Conservation (phyloP, 2,888 invertebrate genomes). For the Hypselothyrea guttata region DNA sequence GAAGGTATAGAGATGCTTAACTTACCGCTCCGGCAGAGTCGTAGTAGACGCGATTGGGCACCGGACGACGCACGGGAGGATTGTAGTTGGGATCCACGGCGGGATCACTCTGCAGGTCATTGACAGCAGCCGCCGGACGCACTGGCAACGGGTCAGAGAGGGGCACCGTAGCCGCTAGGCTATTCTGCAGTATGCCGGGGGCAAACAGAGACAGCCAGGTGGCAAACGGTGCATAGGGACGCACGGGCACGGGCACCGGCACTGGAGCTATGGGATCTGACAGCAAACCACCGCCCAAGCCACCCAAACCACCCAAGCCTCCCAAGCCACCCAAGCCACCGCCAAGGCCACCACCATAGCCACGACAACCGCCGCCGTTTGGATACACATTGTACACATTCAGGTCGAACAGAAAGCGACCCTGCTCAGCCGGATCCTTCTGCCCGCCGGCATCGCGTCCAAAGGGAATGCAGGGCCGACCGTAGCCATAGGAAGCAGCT, state of each 20-base stretch:
- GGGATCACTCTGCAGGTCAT: conserved; percentile 70
- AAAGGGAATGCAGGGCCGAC: conserved; percentile 62
- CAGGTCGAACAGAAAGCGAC: conserved; percentile 80
- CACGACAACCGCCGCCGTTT: conserved; percentile 47
- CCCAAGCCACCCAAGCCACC: conserved; percentile 48
- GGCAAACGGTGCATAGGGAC: conserved; percentile 65
- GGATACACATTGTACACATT: conserved; percentile 79
- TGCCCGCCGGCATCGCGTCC: conserved; percentile 61
- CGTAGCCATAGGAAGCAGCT: conserved; percentile 46
- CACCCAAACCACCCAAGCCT: conserved; percentile 34
- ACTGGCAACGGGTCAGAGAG: conserved; percentile 33
- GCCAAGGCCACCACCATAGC: conserved; percentile 47
- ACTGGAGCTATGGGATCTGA: conserved; percentile 62
- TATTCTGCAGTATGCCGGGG: conserved; percentile 77
- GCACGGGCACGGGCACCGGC: conserved; percentile 57
- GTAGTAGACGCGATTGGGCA: conserved; percentile 67
- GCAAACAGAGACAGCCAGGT: conserved; percentile 77
- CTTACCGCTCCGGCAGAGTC: conserved; percentile 78
- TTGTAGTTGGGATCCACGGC: conserved; percentile 75
- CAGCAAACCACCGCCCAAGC: conserved; percentile 56
- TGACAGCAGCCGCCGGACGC: conserved; percentile 33
- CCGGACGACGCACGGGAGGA: conserved; percentile 60
- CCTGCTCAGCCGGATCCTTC: conserved; percentile 69
- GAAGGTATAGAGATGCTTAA: background rate
- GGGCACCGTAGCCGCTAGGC: conserved; percentile 59